A percentile compares a stretch with the other conserved stretches of the same genome.
phyloP scores from a whole-genome alignment of 2,797 vertebrate genomes.

The Florisuga fusca region DNA sequence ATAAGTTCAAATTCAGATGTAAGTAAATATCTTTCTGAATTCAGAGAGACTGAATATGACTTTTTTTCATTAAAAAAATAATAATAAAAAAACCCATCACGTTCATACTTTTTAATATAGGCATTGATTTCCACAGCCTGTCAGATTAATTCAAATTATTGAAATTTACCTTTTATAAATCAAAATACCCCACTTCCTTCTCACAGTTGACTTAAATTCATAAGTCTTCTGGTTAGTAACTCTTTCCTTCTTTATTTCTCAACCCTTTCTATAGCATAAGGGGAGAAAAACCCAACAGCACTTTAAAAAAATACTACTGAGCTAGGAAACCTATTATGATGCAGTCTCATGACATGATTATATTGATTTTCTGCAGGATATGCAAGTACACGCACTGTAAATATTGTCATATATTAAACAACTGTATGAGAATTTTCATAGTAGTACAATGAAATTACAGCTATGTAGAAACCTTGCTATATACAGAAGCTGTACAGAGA shows the following conservation, averaged over 20 bases:
- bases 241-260: neutral
- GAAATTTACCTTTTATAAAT: neutral
- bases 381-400: neutral
- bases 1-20: neutral
- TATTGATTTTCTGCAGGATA: constrained; percentile 1
- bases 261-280: accelerated
- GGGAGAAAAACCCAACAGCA: accelerated
- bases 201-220: neutral
- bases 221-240: neutral
- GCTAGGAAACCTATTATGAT: neutral
- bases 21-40: neutral
- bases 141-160: neutral
- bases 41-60: neutral
- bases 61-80: neutral
- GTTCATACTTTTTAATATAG: neutral
- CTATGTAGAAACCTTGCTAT: neutral
- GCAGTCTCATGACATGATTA: neutral
- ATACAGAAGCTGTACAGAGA: neutral
- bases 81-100: neutral
- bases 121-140: neutral
- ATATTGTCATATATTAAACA: neutral
- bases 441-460: neutral
- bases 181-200: neutral
- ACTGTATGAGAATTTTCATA: neutral
- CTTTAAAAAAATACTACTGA: neutral